Percentiles rank a stretch among this genome's conserved stretches.
Conservation (phyloP, 2,113 vertebrate genomes). For the Odontesthes bonariensis region DNA sequence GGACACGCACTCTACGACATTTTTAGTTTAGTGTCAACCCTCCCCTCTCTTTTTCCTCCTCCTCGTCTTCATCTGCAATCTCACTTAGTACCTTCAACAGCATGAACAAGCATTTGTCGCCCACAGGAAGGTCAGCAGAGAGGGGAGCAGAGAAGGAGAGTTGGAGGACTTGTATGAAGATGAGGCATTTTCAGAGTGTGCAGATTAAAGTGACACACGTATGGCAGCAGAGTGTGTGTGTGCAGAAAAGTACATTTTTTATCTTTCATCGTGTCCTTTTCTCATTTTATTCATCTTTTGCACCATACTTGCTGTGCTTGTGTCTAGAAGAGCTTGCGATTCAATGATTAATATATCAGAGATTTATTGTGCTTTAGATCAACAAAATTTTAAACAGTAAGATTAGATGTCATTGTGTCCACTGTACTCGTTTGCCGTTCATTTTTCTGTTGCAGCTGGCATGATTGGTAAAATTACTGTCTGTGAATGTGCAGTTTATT, state of each 20-base stretch:
- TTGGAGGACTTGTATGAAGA: conserved; percentile 82
- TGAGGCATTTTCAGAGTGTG: conserved; percentile 64
- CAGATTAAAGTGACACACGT: conserved; percentile 37
- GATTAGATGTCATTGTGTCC: neutral
- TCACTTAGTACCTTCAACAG: conserved; percentile 18
- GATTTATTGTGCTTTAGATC: neutral
- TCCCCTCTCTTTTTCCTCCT: neutral
- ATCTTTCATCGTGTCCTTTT: conserved; percentile 1
- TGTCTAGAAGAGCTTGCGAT: conserved; percentile 5
- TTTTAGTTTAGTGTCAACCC: conserved; percentile 30
- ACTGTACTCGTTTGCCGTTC: neutral
- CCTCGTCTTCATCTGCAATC: conserved; percentile 22
- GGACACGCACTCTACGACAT: conserved; percentile 22
- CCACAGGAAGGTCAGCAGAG: conserved; percentile 73
- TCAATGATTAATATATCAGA: neutral
- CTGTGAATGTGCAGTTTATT: neutral
- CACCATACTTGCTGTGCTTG: neutral
- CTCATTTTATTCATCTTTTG: neutral
- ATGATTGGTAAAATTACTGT: neutral
- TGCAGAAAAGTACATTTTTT: conserved; percentile 23
- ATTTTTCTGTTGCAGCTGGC: neutral
- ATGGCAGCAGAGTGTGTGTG: neutral
- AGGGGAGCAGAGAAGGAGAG: conserved; percentile 81
- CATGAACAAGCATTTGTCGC: conserved; percentile 31
- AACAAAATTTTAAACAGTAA: neutral